Conservation (phyloP, 2,888 invertebrate species). For the Drosophila subquinaria region DNA sequence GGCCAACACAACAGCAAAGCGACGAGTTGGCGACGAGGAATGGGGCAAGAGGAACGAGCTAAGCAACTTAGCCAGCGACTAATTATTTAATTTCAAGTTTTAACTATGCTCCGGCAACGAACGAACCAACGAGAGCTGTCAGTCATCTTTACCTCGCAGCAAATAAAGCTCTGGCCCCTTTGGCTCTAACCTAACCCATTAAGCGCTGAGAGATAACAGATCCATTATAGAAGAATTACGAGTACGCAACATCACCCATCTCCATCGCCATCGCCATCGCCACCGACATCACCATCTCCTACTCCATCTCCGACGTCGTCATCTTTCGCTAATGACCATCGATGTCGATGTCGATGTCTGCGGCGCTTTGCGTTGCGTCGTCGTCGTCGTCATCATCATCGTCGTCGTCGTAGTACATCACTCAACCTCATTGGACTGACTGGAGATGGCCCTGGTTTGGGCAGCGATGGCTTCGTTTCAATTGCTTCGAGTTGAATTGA, state of each 20-base stretch:
- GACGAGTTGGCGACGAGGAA: slow-evolving; percentile 6
- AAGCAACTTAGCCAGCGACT: slow-evolving; percentile 77
- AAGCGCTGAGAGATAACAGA: slow-evolving; percentile 77
- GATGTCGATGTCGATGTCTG: slow-evolving; percentile 65
- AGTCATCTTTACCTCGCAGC: slow-evolving; percentile 65
- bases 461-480: slow-evolving; percentile 13
- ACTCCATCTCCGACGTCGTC: slow-evolving; percentile 57
- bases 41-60: slow-evolving; percentile 15
- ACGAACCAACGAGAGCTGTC: slow-evolving; percentile 60
- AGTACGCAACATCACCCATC: slow-evolving; percentile 68
- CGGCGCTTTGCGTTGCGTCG: slow-evolving; percentile 27
- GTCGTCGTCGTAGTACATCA: slow-evolving; percentile 65
- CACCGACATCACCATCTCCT: slow-evolving; percentile 49
- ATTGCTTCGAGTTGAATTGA: slow-evolving; percentile 17
- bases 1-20: slow-evolving; percentile 12
- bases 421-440: slow-evolving; percentile 59
- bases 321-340: slow-evolving; percentile 80
- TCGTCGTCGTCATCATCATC: slow-evolving; percentile 2
- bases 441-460: slow-evolving; percentile 30
- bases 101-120: slow-evolving; percentile 65
- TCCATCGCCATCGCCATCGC: slow-evolving; percentile 53
- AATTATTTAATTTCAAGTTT: slow-evolving; percentile 80
- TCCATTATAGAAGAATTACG: slow-evolving; percentile 81
- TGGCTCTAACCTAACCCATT: slow-evolving; percentile 73
- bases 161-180: slow-evolving; percentile 55